Conservation (phyloP, 2,888 invertebrate genomes). For the Argyresthia goedartella region DNA sequence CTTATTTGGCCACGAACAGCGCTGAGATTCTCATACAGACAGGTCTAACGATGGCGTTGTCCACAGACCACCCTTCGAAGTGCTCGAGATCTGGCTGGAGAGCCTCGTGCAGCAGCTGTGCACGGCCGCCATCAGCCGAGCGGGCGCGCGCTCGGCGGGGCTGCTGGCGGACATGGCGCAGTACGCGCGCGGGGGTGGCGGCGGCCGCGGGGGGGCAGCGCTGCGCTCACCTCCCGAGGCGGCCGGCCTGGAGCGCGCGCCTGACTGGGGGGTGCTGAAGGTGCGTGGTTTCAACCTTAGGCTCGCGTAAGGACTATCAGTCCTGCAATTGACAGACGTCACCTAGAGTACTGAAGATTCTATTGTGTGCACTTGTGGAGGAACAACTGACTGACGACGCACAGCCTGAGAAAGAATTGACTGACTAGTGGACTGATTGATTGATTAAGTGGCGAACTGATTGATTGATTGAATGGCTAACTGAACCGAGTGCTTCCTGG, state of each 20-base stretch:
- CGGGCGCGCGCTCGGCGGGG: too few relatives aligned
- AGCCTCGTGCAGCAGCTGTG: slow-evolving; percentile 80
- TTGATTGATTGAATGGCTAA: too few relatives aligned
- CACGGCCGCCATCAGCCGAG: slow-evolving; percentile 73
- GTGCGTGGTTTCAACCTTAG: slow-evolving; percentile 11
- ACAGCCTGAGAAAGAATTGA: too few relatives aligned
- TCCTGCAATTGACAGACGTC: background rate
- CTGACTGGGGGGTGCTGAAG: slow-evolving; percentile 22
- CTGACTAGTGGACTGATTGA: too few relatives aligned
- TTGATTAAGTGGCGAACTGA: too few relatives aligned
- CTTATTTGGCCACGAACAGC: too few relatives aligned
- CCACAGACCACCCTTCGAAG: slow-evolving; percentile 87
- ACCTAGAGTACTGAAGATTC: too few relatives aligned
- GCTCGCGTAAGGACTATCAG: background rate
- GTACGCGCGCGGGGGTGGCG: slow-evolving; percentile 62
- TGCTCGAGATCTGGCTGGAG: slow-evolving; percentile 90
- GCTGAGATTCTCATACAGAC: too few relatives aligned
- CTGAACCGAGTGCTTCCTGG: too few relatives aligned
- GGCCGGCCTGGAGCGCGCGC: slow-evolving; percentile 19
- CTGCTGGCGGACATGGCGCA: slow-evolving; percentile 82
- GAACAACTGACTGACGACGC: too few relatives aligned
- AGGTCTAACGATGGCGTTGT: too few relatives aligned
- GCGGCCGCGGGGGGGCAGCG: background rate
- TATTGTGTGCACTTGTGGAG: background rate
- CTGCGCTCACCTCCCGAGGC: too few relatives aligned